Evolutionary conservation across 2,888 invertebrate genomes (phyloP).

Genomic region (Rosalia funebris): DNA sequence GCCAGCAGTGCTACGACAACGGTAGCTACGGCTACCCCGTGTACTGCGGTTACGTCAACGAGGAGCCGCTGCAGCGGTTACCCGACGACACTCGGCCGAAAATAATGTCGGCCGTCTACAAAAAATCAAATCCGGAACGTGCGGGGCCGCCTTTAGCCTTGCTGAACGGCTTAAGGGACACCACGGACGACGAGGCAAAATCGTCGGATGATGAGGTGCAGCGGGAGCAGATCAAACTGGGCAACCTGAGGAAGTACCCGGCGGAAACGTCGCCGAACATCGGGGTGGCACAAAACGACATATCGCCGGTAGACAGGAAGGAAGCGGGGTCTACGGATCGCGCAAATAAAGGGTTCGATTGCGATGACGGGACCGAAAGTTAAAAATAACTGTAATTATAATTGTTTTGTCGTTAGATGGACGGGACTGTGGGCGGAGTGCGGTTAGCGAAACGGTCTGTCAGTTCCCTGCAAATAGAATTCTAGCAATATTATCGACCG

Average conservation of each 20-base stretch:
- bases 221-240: slow-evolving; percentile 65
- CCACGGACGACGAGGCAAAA: slow-evolving; percentile 54
- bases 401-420: slow-evolving; percentile 19
- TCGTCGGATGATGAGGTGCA: slow-evolving; percentile 52
- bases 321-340: slow-evolving; percentile 41
- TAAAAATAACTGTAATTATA: slow-evolving; percentile 38
- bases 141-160: slow-evolving; percentile 43
- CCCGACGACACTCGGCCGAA: slow-evolving; percentile 70
- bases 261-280: slow-evolving; percentile 37
- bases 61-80: slow-evolving; percentile 63
- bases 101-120: slow-evolving; percentile 77
- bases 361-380: slow-evolving; percentile 37
- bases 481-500: background rate
- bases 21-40: slow-evolving; percentile 77
- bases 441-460: slow-evolving; percentile 1
- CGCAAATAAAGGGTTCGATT: slow-evolving; percentile 46
- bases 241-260: no score
- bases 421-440: slow-evolving; percentile 1
- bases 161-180: no score
- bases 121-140: slow-evolving; percentile 61
- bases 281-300: slow-evolving; percentile 26
- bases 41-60: slow-evolving; percentile 70
- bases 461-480: slow-evolving; percentile 1
- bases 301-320: slow-evolving; percentile 39
- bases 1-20: slow-evolving; percentile 80